phyloP scores from a whole-genome alignment of 2,888 invertebrate genomes.

The Parascotia fuliginaria region DNA sequence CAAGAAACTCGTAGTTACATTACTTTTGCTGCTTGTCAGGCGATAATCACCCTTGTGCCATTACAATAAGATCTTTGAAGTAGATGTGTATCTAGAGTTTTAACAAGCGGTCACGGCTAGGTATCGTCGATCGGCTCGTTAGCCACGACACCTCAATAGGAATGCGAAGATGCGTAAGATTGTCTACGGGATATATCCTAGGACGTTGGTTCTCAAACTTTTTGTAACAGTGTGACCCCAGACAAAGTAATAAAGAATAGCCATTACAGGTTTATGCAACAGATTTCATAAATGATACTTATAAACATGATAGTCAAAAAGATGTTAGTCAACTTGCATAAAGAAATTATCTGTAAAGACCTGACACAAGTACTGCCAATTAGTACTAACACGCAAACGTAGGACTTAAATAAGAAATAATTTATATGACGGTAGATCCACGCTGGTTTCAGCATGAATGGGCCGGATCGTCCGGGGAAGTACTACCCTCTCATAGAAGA shows the following conservation, averaged over 20 bases:
- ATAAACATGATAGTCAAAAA: too few species aligned
- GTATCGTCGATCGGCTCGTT: constrained; percentile 71
- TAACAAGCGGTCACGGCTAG: constrained; percentile 40
- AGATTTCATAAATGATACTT: too few species aligned
- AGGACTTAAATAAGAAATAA: too few species aligned
- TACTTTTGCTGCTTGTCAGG: not conserved
- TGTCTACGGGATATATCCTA: constrained; percentile 18
- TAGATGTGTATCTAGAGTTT: constrained; percentile 28
- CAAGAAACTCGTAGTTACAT: not conserved
- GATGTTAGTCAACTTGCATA: too few species aligned
- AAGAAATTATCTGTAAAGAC: too few species aligned
- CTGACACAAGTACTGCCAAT: too few species aligned
- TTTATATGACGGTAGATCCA: too few species aligned
- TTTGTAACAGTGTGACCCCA: not conserved
- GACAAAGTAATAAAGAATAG: not conserved
- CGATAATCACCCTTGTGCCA: constrained; percentile 9
- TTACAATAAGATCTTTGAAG: constrained; percentile 23
- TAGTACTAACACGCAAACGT: too few species aligned
- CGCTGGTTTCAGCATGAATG: too few species aligned
- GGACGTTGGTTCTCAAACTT: constrained; percentile 13
- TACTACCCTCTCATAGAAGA: too few species aligned
- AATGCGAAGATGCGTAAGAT: constrained; percentile 36
- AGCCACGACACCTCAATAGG: constrained; percentile 71
- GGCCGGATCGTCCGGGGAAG: too few species aligned
- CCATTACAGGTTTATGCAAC: too few species aligned